phyloP scores from a whole-genome alignment of 2,113 vertebrate genomes.

The Orientallactaga bullata region DNA sequence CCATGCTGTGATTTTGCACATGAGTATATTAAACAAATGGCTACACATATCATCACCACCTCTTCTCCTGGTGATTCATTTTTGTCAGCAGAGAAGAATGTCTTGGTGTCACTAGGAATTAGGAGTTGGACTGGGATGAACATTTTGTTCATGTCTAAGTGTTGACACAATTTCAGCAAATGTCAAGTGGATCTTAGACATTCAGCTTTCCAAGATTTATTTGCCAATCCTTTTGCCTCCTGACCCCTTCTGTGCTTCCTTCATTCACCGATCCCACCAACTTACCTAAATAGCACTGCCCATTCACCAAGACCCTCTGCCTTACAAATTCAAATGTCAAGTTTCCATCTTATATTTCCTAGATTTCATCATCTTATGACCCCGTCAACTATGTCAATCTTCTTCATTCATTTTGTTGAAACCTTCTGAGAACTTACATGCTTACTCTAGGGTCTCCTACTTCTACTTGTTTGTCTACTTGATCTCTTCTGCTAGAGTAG shows the following conservation, averaged over 20 bases:
- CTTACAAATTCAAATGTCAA: not conserved
- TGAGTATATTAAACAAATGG: not conserved
- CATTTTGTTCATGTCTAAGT: not conserved
- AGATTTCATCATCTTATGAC: not conserved
- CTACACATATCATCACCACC: not conserved
- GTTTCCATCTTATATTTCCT: not conserved
- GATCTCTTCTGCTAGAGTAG: not conserved
- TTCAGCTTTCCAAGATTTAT: not conserved
- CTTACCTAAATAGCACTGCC: not conserved
- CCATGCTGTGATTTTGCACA: not conserved
- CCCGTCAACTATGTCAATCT: not conserved
- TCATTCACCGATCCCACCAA: not conserved
- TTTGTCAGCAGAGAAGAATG: not conserved
- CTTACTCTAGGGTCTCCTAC: not conserved
- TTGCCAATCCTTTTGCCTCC: not conserved
- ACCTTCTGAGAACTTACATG: not conserved
- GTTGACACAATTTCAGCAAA: not conserved
- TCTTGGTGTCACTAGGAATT: not conserved
- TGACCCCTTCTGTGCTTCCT: not conserved
- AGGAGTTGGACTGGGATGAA: not conserved
- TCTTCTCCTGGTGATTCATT: not conserved
- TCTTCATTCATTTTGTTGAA: not conserved
- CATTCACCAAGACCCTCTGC: not conserved
- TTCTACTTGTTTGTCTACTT: not conserved
- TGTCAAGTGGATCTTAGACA: not conserved